Evolutionary conservation across 2,888 invertebrate genomes (phyloP).

Genomic region (Morpho helenor): DNA sequence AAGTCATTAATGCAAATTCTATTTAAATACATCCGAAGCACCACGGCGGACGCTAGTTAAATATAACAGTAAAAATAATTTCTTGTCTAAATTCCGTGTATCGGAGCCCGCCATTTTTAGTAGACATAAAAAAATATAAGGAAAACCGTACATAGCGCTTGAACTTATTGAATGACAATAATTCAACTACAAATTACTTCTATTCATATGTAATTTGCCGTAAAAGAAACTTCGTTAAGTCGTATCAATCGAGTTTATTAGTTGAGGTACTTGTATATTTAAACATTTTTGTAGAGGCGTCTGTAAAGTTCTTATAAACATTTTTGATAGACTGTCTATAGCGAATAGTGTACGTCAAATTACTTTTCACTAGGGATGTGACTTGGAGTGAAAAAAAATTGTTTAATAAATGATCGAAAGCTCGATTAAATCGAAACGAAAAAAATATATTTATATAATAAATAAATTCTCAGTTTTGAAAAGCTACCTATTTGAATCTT

Average conservation of each 20-base stretch:
- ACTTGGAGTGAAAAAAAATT: too few relatives aligned
- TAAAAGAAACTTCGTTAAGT: slow-evolving; percentile 5
- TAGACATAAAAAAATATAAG: background rate
- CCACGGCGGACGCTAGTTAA: slow-evolving; percentile 4
- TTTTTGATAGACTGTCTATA: too few relatives aligned
- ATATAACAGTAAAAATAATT: slow-evolving; percentile 16
- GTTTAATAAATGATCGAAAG: too few relatives aligned
- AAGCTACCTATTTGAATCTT: too few relatives aligned
- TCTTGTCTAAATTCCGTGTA: background rate
- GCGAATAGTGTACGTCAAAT: too few relatives aligned
- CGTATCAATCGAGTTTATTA: slow-evolving; percentile 1
- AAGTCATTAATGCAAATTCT: slow-evolving; percentile 15
- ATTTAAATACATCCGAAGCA: slow-evolving; percentile 9
- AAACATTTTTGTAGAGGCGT: too few relatives aligned
- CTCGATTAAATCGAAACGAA: too few relatives aligned
- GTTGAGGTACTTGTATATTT: too few relatives aligned
- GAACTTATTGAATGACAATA: background rate
- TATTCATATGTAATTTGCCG: slow-evolving; percentile 9
- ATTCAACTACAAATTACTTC: background rate
- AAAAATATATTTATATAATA: too few relatives aligned
- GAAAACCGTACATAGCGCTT: background rate
- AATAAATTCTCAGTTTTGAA: too few relatives aligned
- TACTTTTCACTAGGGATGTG: too few relatives aligned
- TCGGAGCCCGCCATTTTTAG: slow-evolving; percentile 1
- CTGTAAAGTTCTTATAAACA: too few relatives aligned